phyloP scores from a whole-genome alignment of 2,888 invertebrate genomes.

The Latrodectus hesperus region DNA sequence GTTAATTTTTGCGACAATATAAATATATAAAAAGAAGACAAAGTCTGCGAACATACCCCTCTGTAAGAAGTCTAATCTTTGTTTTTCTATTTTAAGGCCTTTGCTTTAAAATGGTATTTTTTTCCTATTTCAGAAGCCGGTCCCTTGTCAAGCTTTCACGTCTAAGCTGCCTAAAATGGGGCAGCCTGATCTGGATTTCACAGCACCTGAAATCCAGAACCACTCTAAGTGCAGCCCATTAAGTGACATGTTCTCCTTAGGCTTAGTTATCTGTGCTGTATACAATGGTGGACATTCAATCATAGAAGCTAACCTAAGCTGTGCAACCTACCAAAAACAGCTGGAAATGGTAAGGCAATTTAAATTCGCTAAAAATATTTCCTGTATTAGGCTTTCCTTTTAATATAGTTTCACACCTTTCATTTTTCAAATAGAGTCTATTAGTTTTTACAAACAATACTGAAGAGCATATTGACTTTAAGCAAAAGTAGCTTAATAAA shows the following conservation, averaged over 20 bases:
- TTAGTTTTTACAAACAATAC: too few species aligned
- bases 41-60: neutral
- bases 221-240: slow-evolving; percentile 87
- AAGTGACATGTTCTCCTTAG: slow-evolving; percentile 97
- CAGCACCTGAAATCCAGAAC: slow-evolving; percentile 95
- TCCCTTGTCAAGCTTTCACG: slow-evolving; percentile 90
- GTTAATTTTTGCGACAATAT: too few species aligned
- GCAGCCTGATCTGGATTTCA: slow-evolving; percentile 94
- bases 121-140: slow-evolving; percentile 81
- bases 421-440: too few species aligned
- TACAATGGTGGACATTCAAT: slow-evolving; percentile 93
- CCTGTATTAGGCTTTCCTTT: too few species aligned
- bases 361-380: neutral
- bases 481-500: too few species aligned
- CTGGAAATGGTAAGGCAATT: slow-evolving; percentile 86
- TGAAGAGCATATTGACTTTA: too few species aligned
- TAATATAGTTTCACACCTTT: too few species aligned
- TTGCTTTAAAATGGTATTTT: neutral
- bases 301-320: slow-evolving; percentile 92
- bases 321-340: slow-evolving; percentile 91
- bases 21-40: too few species aligned
- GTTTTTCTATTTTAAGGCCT: neutral
- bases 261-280: slow-evolving; percentile 93
- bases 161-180: slow-evolving; percentile 91
- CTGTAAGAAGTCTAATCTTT: neutral